Percentiles rank a stretch among this genome's conserved stretches.
These are phyloP conservation scores for Petrocephalus zakoni DNA, from an alignment of 2,113 vertebrate genomes.

Conservation along the genomic window DNA sequence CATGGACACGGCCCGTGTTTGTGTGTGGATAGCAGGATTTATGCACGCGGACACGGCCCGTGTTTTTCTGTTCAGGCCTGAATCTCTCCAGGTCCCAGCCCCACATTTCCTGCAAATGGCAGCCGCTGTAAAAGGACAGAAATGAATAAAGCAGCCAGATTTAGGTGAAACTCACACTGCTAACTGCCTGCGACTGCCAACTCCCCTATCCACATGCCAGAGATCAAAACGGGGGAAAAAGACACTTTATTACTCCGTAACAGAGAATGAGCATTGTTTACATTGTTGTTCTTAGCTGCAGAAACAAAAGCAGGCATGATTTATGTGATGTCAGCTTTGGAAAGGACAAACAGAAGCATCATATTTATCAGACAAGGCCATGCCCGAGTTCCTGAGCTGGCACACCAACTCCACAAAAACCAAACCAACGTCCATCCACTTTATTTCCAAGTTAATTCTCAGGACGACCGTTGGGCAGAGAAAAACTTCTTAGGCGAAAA, in stretches of 20 bases:
- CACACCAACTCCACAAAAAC: neutral
- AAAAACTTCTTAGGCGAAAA: constrained; percentile 41
- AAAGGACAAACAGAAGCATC: neutral
- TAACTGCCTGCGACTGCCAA: neutral
- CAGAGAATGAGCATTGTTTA: neutral
- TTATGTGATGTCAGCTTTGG: neutral
- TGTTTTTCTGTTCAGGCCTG: neutral
- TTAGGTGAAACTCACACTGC: neutral
- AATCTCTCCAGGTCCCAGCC: neutral
- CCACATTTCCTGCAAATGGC: neutral
- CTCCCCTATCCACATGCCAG: neutral
- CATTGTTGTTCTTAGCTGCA: neutral
- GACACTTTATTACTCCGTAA: neutral
- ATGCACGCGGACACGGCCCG: neutral
- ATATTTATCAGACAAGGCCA: neutral
- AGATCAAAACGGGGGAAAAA: neutral
- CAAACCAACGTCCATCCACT: neutral
- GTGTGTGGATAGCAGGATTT: neutral
- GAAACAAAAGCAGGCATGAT: neutral
- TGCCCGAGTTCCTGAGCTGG: neutral
- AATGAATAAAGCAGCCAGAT: neutral
- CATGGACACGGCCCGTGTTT: neutral
- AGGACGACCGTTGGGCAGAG: constrained; percentile 39
- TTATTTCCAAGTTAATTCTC: neutral
- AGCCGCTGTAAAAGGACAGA: neutral